phyloP scores from a whole-genome alignment of 2,797 vertebrate species.

The Gila robusta region DNA sequence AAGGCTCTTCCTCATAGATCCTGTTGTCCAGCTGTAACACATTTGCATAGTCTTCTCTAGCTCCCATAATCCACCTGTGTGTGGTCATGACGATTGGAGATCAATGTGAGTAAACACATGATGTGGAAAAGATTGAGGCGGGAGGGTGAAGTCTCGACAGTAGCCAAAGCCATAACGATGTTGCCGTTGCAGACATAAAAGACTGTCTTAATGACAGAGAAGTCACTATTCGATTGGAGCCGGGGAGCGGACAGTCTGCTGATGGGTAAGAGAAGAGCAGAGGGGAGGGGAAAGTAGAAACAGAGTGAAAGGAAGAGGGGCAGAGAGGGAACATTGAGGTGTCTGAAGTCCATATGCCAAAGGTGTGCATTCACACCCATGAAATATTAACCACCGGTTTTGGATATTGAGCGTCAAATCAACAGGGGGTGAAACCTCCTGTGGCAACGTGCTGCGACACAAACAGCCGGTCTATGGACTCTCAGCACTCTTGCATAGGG shows the following conservation, averaged over 20 bases:
- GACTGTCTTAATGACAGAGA: conserved; percentile 5
- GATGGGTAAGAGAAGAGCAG: not conserved
- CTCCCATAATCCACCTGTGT: conserved; percentile 65
- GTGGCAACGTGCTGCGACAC: conserved; percentile 52
- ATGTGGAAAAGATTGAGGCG: conserved; percentile 37
- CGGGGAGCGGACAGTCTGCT: not conserved
- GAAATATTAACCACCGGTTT: conserved; percentile 70
- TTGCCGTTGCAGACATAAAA: conserved; percentile 27
- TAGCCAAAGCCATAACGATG: not conserved
- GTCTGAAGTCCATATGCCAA: conserved; percentile 64
- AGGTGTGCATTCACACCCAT: conserved; percentile 63
- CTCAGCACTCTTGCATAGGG: not conserved
- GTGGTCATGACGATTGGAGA: conserved; percentile 65
- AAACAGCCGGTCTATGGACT: not conserved
- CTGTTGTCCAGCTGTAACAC: conserved; percentile 20
- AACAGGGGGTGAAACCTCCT: conserved; percentile 63
- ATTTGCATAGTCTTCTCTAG: conserved; percentile 64
- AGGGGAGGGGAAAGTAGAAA: not conserved
- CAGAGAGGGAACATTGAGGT: conserved; percentile 54
- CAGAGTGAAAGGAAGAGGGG: not conserved
- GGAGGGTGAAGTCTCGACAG: conserved; percentile 3
- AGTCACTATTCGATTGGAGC: not conserved
- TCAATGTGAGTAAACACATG: conserved; percentile 63
- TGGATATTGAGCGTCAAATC: conserved; percentile 58
- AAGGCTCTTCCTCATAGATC: not conserved